phyloP scores from a whole-genome alignment of 2,888 invertebrate genomes.

The Drosophila phalerata region DNA sequence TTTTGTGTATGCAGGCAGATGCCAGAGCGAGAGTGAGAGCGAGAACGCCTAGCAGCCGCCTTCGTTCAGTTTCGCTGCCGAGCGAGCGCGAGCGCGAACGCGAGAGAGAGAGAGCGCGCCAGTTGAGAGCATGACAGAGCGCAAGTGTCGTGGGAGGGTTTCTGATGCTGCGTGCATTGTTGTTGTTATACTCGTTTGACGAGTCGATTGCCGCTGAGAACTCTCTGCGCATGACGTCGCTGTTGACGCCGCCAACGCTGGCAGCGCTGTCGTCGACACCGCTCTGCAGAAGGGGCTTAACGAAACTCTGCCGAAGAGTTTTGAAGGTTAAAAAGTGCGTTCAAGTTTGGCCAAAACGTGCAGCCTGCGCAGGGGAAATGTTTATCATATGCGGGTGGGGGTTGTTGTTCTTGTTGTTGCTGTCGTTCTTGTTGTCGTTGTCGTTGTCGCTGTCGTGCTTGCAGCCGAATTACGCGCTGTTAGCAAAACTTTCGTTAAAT shows the following conservation, averaged over 20 bases:
- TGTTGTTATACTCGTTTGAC: conserved; percentile 60
- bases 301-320: conserved; percentile 53
- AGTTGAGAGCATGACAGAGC: conserved; percentile 40
- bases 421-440: too few relatives aligned
- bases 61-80: conserved; percentile 50
- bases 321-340: conserved; percentile 83
- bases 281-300: conserved; percentile 38
- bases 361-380: conserved; percentile 58
- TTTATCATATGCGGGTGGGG: conserved; percentile 24
- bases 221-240: conserved; percentile 61
- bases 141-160: conserved; percentile 71
- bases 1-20: conserved; percentile 37
- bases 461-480: conserved; percentile 53
- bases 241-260: conserved; percentile 29
- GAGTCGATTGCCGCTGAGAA: conserved; percentile 31
- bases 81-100: not conserved
- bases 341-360: conserved; percentile 42
- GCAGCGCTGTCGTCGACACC: conserved; percentile 60
- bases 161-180: conserved; percentile 59
- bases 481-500: conserved; percentile 64
- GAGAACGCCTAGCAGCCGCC: conserved; percentile 8
- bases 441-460: conserved; percentile 1
- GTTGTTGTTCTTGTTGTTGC: too few relatives aligned
- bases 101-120: not conserved
- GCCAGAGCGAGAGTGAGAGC: conserved; percentile 20